These are phyloP conservation scores for Brachyhypopomus gauderio DNA, from an alignment of 2,113 vertebrate genomes.

Conservation along the genomic window DNA sequence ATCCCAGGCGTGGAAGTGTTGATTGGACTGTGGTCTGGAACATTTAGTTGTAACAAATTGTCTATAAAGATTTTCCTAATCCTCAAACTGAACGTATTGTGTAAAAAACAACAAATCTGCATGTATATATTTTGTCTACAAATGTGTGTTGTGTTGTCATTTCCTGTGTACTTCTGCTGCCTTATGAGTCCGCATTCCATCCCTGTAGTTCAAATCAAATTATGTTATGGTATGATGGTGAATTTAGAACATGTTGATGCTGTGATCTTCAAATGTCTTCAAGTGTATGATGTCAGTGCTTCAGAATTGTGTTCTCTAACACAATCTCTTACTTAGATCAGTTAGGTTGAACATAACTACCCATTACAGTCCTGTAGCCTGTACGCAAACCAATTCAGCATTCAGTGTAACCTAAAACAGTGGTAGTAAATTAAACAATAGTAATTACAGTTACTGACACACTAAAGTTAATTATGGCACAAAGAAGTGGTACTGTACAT, in stretches of 20 bases:
- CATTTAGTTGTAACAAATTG: conserved; percentile 13
- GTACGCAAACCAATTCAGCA: not conserved
- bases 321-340: not conserved
- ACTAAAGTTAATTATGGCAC: not conserved
- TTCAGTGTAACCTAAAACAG: not conserved
- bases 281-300: not conserved
- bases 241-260: not conserved
- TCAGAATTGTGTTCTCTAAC: not conserved
- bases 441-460: not conserved
- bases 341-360: not conserved
- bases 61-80: conserved; percentile 27
- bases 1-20: not conserved
- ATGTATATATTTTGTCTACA: not conserved
- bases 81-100: not conserved
- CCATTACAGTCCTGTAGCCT: not conserved
- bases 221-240: not conserved
- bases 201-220: not conserved
- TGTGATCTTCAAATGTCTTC: not conserved
- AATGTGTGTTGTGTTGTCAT: not conserved
- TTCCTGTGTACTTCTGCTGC: not conserved
- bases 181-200: not conserved
- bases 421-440: not conserved
- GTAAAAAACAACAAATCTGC: not conserved
- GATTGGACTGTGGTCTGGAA: not conserved
- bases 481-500: not conserved